Percentiles rank a stretch among this genome's conserved stretches.
Conservation (phyloP, 2,888 invertebrate species). For the Syritta pipiens region DNA sequence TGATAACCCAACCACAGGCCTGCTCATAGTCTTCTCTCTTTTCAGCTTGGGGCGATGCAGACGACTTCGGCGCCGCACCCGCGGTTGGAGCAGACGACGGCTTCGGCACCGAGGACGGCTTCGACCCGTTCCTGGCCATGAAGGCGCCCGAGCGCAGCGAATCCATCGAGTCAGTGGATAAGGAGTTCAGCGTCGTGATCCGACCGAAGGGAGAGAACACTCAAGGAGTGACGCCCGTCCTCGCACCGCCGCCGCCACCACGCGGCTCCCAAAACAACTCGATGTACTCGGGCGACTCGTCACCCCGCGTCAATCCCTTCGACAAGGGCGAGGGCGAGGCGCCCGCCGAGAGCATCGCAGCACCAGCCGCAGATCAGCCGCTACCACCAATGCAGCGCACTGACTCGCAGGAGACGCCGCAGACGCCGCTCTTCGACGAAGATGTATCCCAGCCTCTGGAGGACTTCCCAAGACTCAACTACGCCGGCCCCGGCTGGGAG, state of each 20-base stretch:
- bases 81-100: constrained; percentile 77
- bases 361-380: constrained; percentile 71
- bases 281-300: constrained; percentile 80
- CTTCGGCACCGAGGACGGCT: constrained; percentile 86
- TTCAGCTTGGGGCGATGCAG: constrained; percentile 78
- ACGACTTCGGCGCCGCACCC: constrained; percentile 75
- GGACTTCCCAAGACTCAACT: constrained; percentile 90
- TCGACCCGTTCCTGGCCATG: constrained; percentile 90
- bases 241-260: constrained; percentile 85
- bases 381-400: constrained; percentile 79
- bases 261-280: constrained; percentile 72
- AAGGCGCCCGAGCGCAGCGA: constrained; percentile 85
- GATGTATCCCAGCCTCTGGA: constrained; percentile 95
- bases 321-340: constrained; percentile 81
- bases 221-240: constrained; percentile 83
- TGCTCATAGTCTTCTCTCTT: neutral
- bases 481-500: constrained; percentile 94
- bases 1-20: too few species aligned
- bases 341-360: constrained; percentile 73
- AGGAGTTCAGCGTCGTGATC: constrained; percentile 90
- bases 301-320: constrained; percentile 88
- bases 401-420: constrained; percentile 89
- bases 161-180: constrained; percentile 87
- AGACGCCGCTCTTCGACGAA: constrained; percentile 96
- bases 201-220: constrained; percentile 80